A percentile compares a stretch with the other conserved stretches of the same genome.
Conservation (phyloP, 1,140 invertebrate genomes). For the Daktulosphaira vitifoliae region DNA sequence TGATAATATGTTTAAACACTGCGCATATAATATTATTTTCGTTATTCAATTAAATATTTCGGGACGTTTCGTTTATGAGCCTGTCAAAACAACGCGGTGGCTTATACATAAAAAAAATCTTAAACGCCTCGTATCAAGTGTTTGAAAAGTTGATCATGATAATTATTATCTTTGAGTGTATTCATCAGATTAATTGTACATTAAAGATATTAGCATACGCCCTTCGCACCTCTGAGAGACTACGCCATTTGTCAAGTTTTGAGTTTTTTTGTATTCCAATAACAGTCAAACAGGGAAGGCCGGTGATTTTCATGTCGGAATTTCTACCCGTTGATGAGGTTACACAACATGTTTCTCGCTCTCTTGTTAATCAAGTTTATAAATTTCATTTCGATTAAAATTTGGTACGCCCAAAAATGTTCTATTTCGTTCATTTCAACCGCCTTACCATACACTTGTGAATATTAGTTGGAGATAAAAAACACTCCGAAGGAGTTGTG, state of each 20-base stretch:
- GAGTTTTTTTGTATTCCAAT: neutral
- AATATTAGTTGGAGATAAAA: no score
- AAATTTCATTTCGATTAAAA: neutral
- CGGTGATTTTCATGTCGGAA: conserved; percentile 30
- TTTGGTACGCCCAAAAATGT: neutral
- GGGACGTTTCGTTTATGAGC: neutral
- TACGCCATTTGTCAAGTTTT: conserved; percentile 14
- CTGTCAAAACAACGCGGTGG: conserved; percentile 13
- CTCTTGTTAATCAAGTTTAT: neutral
- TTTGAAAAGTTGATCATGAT: conserved; percentile 27
- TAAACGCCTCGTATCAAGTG: neutral
- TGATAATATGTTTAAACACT: neutral
- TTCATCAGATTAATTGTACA: conserved; percentile 2
- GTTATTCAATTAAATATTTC: conserved; percentile 23
- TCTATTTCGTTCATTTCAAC: neutral
- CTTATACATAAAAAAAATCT: neutral
- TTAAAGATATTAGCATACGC: conserved; percentile 16
- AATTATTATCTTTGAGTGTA: conserved; percentile 7
- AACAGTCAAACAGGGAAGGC: neutral
- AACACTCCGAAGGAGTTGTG: neutral
- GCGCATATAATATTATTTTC: neutral
- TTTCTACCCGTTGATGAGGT: no score
- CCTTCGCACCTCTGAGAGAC: conserved; percentile 6
- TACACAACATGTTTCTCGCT: neutral
- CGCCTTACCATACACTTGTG: no score